phyloP scores from a whole-genome alignment of 2,888 invertebrate genomes.

The Pyrrhosoma nymphula region DNA sequence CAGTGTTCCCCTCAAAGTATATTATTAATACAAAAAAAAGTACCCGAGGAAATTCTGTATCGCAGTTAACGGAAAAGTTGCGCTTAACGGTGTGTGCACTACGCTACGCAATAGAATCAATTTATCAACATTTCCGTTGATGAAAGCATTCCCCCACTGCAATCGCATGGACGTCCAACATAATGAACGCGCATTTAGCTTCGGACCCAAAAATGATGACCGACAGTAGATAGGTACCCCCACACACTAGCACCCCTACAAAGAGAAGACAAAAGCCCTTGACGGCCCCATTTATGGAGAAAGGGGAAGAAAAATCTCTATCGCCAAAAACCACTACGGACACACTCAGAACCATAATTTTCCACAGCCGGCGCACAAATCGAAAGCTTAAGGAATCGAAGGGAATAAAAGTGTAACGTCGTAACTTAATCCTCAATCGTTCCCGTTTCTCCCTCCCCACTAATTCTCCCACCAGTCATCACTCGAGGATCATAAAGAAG shows the following conservation, averaged over 20 bases:
- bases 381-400: constrained; percentile 8
- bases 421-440: constrained; percentile 1
- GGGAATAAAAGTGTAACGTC: background rate
- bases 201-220: background rate
- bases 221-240: background rate
- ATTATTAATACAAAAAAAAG: too few species aligned
- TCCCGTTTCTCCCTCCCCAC: background rate
- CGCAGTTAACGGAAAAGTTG: too few species aligned
- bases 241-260: background rate
- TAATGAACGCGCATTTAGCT: background rate
- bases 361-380: constrained; percentile 6
- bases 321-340: background rate
- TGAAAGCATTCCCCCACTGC: background rate
- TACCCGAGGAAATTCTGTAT: too few species aligned
- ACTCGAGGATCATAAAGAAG: background rate
- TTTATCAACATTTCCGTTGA: background rate
- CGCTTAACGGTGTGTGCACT: background rate
- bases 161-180: background rate
- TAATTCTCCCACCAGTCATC: background rate
- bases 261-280: background rate
- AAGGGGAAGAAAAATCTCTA: background rate
- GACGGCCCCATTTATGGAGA: background rate
- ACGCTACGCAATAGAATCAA: background rate
- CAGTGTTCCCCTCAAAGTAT: too few species aligned
- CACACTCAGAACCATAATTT: background rate